Evolutionary conservation across 2,113 vertebrate genomes (phyloP).

Genomic region (Malaclemys terrapin): DNA sequence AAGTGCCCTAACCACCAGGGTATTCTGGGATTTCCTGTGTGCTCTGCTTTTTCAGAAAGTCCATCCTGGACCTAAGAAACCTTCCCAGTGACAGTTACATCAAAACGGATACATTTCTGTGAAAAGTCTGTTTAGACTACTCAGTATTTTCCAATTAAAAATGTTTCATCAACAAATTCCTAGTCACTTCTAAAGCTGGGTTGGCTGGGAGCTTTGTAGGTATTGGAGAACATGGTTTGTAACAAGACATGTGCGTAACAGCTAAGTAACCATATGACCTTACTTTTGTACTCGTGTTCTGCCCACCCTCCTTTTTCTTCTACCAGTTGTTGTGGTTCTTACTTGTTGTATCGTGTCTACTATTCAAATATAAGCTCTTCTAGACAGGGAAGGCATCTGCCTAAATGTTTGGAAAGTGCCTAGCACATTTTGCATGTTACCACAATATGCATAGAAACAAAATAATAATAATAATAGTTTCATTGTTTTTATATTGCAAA

Average conservation of each 20-base stretch:
- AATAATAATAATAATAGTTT: not conserved
- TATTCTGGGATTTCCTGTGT: not conserved
- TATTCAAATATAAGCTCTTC: not conserved
- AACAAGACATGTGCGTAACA: not conserved
- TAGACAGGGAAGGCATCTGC: not conserved
- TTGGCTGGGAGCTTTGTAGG: not conserved
- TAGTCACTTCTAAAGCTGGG: not conserved
- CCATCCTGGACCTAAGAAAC: not conserved
- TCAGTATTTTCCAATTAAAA: not conserved
- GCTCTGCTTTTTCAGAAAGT: not conserved
- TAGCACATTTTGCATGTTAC: not conserved
- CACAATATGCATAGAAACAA: not conserved
- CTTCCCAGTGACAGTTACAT: not conserved
- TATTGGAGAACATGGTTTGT: not conserved
- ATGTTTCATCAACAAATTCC: not conserved
- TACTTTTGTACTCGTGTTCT: not conserved
- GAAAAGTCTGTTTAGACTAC: not conserved
- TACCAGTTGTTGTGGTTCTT: not conserved
- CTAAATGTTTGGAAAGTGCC: rapidly evolving
- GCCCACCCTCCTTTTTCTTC: not conserved
- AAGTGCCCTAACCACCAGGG: not conserved
- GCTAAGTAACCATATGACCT: not conserved
- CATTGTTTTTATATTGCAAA: not conserved
- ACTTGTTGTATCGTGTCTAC: not conserved
- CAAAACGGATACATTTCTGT: not conserved